These are phyloP conservation scores for Numida meleagris DNA, from an alignment of 2,113 vertebrate species.

Conservation along the genomic window DNA sequence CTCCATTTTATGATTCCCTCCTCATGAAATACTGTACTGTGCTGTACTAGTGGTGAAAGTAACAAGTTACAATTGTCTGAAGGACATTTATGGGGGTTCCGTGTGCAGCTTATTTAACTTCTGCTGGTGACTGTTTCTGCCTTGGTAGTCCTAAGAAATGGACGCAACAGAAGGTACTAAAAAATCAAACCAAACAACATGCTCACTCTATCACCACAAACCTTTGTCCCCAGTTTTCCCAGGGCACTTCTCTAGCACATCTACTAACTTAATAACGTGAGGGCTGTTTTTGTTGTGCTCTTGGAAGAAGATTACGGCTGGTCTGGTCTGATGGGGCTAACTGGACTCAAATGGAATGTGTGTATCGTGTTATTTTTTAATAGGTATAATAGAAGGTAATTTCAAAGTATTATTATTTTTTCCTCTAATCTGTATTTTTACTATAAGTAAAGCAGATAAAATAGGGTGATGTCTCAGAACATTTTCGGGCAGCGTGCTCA, in stretches of 20 bases:
- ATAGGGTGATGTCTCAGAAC: not conserved
- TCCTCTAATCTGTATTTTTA: not conserved
- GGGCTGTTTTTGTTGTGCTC: not conserved
- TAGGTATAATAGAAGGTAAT: not conserved
- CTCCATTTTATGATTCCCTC: constrained; percentile 16
- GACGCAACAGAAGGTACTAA: not conserved
- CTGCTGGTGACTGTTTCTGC: not conserved
- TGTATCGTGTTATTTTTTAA: not conserved
- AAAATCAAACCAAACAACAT: not conserved
- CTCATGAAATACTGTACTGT: not conserved
- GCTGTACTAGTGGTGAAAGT: not conserved
- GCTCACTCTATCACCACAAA: accelerated
- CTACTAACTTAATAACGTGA: not conserved
- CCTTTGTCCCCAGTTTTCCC: not conserved
- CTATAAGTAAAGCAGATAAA: not conserved
- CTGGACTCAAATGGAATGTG: not conserved
- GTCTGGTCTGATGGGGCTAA: not conserved
- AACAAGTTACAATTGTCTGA: not conserved
- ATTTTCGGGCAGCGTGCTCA: not conserved
- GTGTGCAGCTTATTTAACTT: not conserved
- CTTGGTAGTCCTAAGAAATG: not conserved
- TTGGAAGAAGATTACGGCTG: not conserved
- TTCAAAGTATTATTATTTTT: not conserved
- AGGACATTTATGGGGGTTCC: not conserved
- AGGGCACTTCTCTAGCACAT: not conserved